A percentile compares a stretch with the other conserved stretches of the same genome.
phyloP scores from a whole-genome alignment of 53 echinoderm and acorn worm species.

The Actinopyga echinites region DNA sequence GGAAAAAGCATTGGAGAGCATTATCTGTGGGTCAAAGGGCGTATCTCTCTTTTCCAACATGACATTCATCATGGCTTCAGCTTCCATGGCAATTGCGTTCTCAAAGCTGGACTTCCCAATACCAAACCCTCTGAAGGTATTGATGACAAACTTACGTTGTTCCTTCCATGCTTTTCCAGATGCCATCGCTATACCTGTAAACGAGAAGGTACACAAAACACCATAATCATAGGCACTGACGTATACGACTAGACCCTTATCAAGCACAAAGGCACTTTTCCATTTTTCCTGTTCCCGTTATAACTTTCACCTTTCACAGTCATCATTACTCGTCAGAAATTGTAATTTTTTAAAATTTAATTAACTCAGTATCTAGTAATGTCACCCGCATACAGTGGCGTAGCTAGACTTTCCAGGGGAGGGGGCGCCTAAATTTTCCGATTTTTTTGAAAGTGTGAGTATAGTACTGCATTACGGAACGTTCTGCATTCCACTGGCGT shows the following conservation, averaged over 20 bases:
- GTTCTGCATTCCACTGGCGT: too few species aligned
- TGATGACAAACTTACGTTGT: constrained; percentile 30
- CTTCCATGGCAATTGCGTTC: constrained; percentile 29
- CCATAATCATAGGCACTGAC: background rate
- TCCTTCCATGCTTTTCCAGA: constrained; percentile 34
- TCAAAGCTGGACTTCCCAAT: constrained; percentile 41
- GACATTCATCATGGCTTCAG: background rate
- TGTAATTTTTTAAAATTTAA: background rate
- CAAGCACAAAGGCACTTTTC: background rate
- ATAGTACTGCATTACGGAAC: too few species aligned
- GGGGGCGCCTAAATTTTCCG: too few species aligned
- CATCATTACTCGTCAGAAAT: too few species aligned
- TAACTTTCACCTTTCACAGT: background rate
- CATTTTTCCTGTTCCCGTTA: background rate
- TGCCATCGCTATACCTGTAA: constrained; percentile 14
- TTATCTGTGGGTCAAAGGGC: constrained; percentile 22
- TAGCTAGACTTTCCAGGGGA: too few species aligned
- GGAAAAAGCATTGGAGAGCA: constrained; percentile 29
- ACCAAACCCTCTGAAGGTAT: constrained; percentile 18
- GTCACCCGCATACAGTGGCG: background rate
- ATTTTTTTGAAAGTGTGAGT: too few species aligned
- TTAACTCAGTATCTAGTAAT: background rate
- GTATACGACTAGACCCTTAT: background rate
- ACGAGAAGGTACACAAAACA: background rate
- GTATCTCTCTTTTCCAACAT: background rate